These are phyloP conservation scores for Drymodes brunneopygia DNA, from an alignment of 2,113 vertebrate genomes.

Conservation along the genomic window DNA sequence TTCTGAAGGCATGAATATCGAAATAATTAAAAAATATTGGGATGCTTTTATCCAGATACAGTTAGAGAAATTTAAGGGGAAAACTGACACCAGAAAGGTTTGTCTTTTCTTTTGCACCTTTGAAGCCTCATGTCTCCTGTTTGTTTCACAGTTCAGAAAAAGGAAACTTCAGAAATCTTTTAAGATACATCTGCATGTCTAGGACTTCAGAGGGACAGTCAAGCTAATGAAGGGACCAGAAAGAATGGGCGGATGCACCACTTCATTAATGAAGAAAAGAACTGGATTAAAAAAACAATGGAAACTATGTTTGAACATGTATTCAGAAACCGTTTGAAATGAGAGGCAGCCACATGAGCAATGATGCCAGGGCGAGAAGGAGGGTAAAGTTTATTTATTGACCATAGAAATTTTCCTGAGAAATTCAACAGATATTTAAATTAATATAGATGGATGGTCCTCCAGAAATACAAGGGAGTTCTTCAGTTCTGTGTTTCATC, in stretches of 20 bases:
- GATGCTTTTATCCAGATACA: neutral
- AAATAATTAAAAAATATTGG: neutral
- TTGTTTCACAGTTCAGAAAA: neutral
- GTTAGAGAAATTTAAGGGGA: neutral
- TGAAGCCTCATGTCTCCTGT: neutral
- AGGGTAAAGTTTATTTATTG: neutral
- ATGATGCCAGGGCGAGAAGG: neutral
- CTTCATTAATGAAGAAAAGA: neutral
- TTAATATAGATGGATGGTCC: neutral
- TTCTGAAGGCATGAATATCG: neutral
- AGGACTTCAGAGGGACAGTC: neutral
- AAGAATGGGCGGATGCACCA: neutral
- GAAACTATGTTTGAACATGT: neutral
- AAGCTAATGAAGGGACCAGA: neutral
- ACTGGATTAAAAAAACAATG: neutral
- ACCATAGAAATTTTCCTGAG: neutral
- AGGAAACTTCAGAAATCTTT: neutral
- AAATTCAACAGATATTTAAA: neutral
- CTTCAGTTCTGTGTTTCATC: neutral
- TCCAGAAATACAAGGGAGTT: neutral
- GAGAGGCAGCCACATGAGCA: neutral
- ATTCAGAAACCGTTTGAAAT: neutral
- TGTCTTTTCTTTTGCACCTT: neutral
- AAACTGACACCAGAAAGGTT: neutral
- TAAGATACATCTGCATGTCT: neutral